phyloP scores from a whole-genome alignment of 2,113 vertebrate genomes.

The Psophia crepitans region DNA sequence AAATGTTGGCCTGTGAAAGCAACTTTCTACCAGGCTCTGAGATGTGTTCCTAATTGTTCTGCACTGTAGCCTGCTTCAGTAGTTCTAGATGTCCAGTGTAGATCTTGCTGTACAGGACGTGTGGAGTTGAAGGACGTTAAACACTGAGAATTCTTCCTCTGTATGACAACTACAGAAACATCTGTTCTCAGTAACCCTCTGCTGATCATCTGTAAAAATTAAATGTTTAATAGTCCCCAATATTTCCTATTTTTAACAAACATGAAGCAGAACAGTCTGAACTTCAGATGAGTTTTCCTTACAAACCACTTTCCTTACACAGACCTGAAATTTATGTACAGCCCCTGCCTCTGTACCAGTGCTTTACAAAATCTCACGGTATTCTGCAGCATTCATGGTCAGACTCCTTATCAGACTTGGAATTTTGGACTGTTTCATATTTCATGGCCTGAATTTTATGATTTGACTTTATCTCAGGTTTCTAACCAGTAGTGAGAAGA shows the following conservation, averaged over 20 bases:
- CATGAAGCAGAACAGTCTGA: neutral
- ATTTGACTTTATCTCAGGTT: neutral
- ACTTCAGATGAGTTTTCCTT: neutral
- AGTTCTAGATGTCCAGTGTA: neutral
- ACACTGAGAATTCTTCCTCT: neutral
- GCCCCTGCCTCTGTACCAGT: neutral
- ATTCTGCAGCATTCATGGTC: neutral
- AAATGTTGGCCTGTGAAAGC: neutral
- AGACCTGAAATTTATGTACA: neutral
- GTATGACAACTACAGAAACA: neutral
- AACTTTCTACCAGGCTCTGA: neutral
- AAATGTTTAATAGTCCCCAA: neutral
- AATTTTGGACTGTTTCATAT: neutral
- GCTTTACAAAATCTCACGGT: neutral
- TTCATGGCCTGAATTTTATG: neutral
- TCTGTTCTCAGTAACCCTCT: neutral
- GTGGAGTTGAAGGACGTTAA: fast-evolving
- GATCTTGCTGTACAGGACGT: neutral
- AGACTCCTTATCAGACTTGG: neutral
- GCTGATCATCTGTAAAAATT: neutral
- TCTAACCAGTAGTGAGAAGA: neutral
- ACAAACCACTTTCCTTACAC: neutral
- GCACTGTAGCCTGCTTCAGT: neutral
- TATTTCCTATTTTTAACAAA: neutral
- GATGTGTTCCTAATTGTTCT: neutral